Conservation (phyloP, 1,140 invertebrate genomes). For the Calliopsis andreniformis region DNA sequence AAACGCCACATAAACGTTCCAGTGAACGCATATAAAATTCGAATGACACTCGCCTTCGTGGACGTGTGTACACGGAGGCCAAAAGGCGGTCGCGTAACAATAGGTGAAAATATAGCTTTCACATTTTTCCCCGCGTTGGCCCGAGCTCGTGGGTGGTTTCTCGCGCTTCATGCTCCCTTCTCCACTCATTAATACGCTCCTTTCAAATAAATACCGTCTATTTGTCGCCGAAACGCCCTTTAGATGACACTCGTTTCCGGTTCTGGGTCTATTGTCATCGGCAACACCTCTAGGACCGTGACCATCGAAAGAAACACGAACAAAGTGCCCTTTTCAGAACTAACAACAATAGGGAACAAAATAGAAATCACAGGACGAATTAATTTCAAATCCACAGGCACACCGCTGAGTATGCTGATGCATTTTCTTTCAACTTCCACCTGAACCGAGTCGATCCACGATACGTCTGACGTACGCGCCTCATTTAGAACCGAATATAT, state of each 20-base stretch:
- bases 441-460: too few species aligned
- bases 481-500: constrained; percentile 11
- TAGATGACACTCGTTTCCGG: constrained; percentile 31
- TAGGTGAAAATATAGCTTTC: constrained; percentile 46
- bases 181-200: neutral
- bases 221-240: constrained; percentile 36
- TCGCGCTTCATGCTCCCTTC: neutral
- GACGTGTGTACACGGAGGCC: neutral
- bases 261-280: constrained; percentile 10
- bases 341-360: too few species aligned
- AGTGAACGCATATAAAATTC: constrained; percentile 14
- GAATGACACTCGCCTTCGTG: constrained; percentile 14
- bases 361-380: too few species aligned
- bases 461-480: neutral
- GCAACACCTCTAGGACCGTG: constrained; percentile 5
- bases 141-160: neutral
- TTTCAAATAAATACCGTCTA: constrained; percentile 42
- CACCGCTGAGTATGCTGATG: too few species aligned
- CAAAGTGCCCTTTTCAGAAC: too few species aligned
- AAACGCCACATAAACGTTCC: neutral
- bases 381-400: too few species aligned
- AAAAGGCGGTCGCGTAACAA: constrained; percentile 45
- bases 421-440: too few species aligned
- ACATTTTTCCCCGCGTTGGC: constrained; percentile 13
- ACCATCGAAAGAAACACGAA: neutral